These are phyloP conservation scores for Grallaria varia DNA, from an alignment of 2,113 vertebrate species.

Conservation along the genomic window DNA sequence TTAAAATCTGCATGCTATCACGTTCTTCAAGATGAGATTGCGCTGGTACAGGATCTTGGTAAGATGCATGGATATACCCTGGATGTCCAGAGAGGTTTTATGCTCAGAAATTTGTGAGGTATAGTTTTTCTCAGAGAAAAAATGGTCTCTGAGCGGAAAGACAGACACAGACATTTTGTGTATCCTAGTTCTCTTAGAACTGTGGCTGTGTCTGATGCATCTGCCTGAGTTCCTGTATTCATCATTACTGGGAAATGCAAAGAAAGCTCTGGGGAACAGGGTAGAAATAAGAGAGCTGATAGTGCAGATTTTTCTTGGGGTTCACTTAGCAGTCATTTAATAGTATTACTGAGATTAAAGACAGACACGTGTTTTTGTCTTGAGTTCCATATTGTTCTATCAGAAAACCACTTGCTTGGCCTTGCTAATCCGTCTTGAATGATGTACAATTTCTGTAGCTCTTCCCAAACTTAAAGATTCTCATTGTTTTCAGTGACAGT, in stretches of 20 bases:
- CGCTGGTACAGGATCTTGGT: background rate
- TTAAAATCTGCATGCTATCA: background rate
- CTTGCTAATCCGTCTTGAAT: background rate
- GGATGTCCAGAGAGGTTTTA: background rate
- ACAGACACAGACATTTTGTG: background rate
- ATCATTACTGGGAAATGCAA: background rate
- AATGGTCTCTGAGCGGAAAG: background rate
- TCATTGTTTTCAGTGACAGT: background rate
- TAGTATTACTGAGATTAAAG: background rate
- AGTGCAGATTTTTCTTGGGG: background rate
- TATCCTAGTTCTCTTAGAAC: background rate
- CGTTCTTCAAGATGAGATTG: background rate
- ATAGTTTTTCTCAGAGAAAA: background rate
- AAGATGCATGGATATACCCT: background rate
- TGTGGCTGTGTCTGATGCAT: accelerated
- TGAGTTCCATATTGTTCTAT: background rate
- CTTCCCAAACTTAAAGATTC: background rate
- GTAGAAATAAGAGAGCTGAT: background rate
- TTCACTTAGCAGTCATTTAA: background rate
- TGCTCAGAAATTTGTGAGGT: background rate
- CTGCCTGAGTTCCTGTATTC: background rate
- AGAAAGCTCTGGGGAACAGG: background rate
- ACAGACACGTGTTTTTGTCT: background rate
- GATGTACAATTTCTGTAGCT: background rate
- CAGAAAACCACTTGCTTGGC: background rate